phyloP scores from a whole-genome alignment of 2,113 vertebrate species.

The Triplophysa rosa region DNA sequence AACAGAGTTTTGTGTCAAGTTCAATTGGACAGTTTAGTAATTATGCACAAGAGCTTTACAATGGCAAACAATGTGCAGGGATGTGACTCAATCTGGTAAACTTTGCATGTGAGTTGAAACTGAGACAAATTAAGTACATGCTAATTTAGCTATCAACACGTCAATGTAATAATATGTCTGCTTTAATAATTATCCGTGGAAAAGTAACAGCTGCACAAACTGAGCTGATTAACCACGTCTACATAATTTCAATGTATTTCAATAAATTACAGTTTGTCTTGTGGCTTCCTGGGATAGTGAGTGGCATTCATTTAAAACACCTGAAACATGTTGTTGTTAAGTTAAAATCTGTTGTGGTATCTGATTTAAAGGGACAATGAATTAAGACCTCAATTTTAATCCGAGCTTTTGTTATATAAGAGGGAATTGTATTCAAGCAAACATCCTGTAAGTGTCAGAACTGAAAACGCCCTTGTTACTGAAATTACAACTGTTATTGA shows the following conservation, averaged over 20 bases:
- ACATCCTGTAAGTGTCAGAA: no score
- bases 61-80: conserved; percentile 7
- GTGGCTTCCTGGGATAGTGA: conserved; percentile 16
- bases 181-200: conserved; percentile 60
- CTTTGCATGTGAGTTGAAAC: conserved; percentile 15
- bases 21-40: conserved; percentile 21
- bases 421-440: no score
- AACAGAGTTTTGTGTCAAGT: conserved; percentile 10
- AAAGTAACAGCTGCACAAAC: conserved; percentile 59
- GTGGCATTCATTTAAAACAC: neutral
- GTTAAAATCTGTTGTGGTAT: neutral
- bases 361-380: no score
- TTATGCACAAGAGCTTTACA: conserved; percentile 13
- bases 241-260: conserved; percentile 58
- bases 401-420: no score
- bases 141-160: conserved; percentile 44
- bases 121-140: conserved; percentile 12
- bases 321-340: neutral
- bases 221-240: conserved; percentile 59
- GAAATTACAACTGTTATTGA: no score
- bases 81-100: conserved; percentile 11
- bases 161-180: conserved; percentile 57
- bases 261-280: conserved; percentile 57
- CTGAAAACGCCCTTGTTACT: no score
- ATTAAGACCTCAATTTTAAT: no score